Base-by-base conservation (phyloP, 1,140 invertebrate species). In the Ditylenchus dipsaci region DNA sequence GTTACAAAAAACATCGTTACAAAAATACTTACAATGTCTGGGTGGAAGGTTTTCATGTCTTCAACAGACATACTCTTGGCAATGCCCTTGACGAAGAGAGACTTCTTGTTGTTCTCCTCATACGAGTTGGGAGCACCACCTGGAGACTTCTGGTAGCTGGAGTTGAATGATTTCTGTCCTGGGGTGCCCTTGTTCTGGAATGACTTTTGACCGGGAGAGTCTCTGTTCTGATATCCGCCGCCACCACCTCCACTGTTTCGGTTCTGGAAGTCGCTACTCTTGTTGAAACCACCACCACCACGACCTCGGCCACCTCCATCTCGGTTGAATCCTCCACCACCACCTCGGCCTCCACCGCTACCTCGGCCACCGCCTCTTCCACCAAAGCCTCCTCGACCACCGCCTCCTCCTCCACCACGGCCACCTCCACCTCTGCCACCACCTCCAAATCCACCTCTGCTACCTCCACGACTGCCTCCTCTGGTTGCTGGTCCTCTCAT, bases 1-100 rank as follows among this genome's bases (percentile, higher is more conserved):
- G n/a, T n/a, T 11, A 38, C 33, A 38, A 38, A 5, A 38, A 38
- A 38, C 11, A 38, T 5, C 33, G n/a, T n/a, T n/a, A n/a, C 33
- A 38, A 38, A 38, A 38, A 3, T 38, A 11, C 33, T 38, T 38
- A 38, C 33, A 38, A 38, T 38, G 33, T 38, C 33, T 3, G 33
- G 33, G 11, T 38, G 33, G n/a, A 65, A 38, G 11, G 17, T 3
- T 19, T 65, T 65, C 23, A 65, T 19, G 7, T 56, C 63, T n/a
- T 23, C 27, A n/a, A 26, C n/a, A 7, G 43, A 56, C 63, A 65
- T 63, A 29, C 45, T 29, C n/a, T 49, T 65, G 38, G 17, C 27
- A 19, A 63, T 23, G 15, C 57, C 57, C 45, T 65, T 65, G 15
- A 65, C 42, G 63, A 65, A 65, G 21, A 65, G 63, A 19, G 63